Base-by-base conservation (phyloP, 2,888 invertebrate species). In the Pilophorus perplexus region DNA sequence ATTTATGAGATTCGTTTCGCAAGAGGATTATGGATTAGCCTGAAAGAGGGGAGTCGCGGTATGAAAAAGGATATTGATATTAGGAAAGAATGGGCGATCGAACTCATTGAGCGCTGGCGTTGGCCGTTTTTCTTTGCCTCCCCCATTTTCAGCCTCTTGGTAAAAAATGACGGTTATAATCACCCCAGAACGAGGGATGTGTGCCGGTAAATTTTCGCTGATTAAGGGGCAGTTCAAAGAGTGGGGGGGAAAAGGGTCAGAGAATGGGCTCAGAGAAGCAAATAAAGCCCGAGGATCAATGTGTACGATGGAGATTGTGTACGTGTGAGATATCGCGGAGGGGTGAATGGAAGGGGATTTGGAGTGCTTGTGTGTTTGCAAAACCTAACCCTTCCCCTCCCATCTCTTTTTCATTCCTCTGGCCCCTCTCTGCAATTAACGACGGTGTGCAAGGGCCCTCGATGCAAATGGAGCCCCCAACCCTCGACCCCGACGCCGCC, bases 391-490 rank as follows among this genome's bases (percentile, higher is more conserved):
- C 28, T 18, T 18, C 52, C 28, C 52, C 28, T 28, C 16, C 50
- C 59, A 18, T 14, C 59, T 18, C 59, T 42, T 42, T 42, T 42
- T 59, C 59, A 38, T 57, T 22, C 40, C 57, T 38, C 57, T 25
- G 12, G 14, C 40, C 59, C 40, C 40, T 40, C 42, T 14, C 38
- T 59, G 59, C 52, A 52, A 52, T 52, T 52, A 52, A 52, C 52
- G 52, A 52, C 52, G 52, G 27, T 52, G 52, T 48, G 62, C 62
- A 62, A 62, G 62, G 44, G 62, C 62, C 37, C 62, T 62, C 62
- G 62, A 62, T 62, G 62, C 62, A 62, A 62, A 62, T 62, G 62
- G 62, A 33, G 46, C 22, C 33, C 28, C 46, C 20, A 20, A 12
- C 18, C 18, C 28, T 25, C 2, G 22, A 22, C 37, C n/a, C 16